These are phyloP conservation scores for Octonoba sinensis DNA, from an alignment of 2,888 invertebrate species.

Conservation along the genomic window DNA sequence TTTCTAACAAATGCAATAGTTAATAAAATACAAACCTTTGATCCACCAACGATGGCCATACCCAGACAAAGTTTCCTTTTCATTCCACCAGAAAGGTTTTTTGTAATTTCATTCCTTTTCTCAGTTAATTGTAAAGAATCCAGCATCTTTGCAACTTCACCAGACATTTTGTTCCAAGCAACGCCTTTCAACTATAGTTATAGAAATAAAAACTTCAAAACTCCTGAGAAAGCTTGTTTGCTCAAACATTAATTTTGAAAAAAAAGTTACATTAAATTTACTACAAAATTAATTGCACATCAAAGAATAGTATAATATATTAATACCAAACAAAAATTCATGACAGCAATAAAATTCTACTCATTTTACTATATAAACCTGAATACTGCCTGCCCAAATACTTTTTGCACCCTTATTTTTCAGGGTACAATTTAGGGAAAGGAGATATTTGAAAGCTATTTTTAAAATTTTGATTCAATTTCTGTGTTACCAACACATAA, in stretches of 20 bases:
- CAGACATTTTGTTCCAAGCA: slow-evolving; percentile 5
- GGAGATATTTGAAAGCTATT: too few species aligned
- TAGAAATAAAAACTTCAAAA: neutral
- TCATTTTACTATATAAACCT: too few species aligned
- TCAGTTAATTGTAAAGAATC: slow-evolving; percentile 53
- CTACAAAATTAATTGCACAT: neutral
- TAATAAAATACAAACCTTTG: slow-evolving; percentile 72
- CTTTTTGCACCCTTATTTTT: too few species aligned
- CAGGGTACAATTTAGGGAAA: too few species aligned
- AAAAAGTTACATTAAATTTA: neutral
- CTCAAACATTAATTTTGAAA: neutral
- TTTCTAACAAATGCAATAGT: neutral
- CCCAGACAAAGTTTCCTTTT: slow-evolving; percentile 88
- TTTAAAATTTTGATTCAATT: too few species aligned
- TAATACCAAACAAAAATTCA: too few species aligned
- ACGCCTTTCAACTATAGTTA: slow-evolving; percentile 50
- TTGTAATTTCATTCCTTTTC: slow-evolving; percentile 42
- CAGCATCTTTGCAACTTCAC: slow-evolving; percentile 48
- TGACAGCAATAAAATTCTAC: too few species aligned
- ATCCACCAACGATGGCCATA: slow-evolving; percentile 85
- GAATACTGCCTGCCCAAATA: too few species aligned
- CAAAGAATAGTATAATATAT: too few species aligned
- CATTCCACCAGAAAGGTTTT: slow-evolving; percentile 88
- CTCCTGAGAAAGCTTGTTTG: too few species aligned
- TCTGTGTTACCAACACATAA: too few species aligned